Base-by-base conservation (phyloP, 2,797 vertebrate genomes). In the Phylloscopus collybita region DNA sequence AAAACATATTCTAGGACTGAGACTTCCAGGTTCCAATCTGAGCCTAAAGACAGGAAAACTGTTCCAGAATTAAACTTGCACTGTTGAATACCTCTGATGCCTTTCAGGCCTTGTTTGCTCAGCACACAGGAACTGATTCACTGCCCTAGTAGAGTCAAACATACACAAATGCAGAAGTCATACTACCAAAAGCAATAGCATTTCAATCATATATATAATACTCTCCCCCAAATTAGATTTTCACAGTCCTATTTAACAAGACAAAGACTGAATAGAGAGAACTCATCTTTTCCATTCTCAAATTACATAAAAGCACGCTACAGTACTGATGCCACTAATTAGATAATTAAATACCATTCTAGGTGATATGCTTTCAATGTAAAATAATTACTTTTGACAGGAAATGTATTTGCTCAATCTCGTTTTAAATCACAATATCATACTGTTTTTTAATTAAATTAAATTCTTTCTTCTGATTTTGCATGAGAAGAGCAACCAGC, bases 311-410 rank as follows among this genome's bases (percentile, higher is more conserved):
- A 80, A 86, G 80, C 75, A 74, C 5, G 34, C 79, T 64, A 59
- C 87, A 80, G 53, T 56, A 71, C 74, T 47, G 91, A 92, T 88
- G 88, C 89, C 90, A 88, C 91, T 96, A 97, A 97, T 97, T 95
- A 96, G 92, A 97, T 97, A 94, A 97, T 97, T 98, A 97, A 97
- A 97, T 84, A 96, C 74, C 79, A 96, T 93, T 93, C 95, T 95
- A 97, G 95, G 96, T 93, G 94, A 97, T 96, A 96, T 49, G 93
- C 93, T 88, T 97, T 96, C 96, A 96, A 89, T 83, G 92, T 84
- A 92, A 96, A 97, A 95, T 94, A 97, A 97, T 97, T 96, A 93
- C 95, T 97, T 96, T 95, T 95, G 95, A 96, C 86, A 93, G 94
- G 89, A 76, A 88, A 95, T 92, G 64, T 94, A 96, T 97, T 97